Percentiles rank a stretch among this genome's conserved stretches.
phyloP scores from a whole-genome alignment of 2,113 vertebrate species.

The Amazona vittata region DNA sequence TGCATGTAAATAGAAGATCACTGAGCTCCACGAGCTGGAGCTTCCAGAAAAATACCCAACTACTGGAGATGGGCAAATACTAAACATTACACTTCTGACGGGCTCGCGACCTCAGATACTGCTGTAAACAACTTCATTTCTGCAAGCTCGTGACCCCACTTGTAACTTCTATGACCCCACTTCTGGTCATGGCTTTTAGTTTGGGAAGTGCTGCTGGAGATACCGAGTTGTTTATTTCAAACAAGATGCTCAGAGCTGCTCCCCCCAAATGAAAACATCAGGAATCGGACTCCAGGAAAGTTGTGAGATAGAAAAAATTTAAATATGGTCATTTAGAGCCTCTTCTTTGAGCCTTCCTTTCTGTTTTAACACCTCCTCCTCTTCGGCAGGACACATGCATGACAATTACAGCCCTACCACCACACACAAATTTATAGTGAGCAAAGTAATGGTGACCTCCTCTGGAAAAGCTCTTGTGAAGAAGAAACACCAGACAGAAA shows the following conservation, averaged over 20 bases:
- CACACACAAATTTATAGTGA: background rate
- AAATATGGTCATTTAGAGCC: background rate
- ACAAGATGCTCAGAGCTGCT: background rate
- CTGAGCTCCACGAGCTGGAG: background rate
- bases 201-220: background rate
- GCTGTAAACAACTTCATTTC: constrained; percentile 6
- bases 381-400: background rate
- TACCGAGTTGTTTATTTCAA: background rate
- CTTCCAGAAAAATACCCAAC: background rate
- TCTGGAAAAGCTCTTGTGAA: background rate
- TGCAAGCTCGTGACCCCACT: constrained; percentile 1
- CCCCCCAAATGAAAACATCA: background rate
- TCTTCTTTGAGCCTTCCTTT: background rate
- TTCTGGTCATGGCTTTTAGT: background rate
- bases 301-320: background rate
- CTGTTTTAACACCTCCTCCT: background rate
- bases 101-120: background rate
- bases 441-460: background rate
- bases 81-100: background rate
- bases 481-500: background rate
- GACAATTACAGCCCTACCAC: background rate
- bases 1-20: background rate
- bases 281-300: background rate
- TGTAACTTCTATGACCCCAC: background rate
- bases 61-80: background rate